Evolutionary conservation across 2,888 invertebrate species (phyloP).

Genomic region (Apamea sordens): DNA sequence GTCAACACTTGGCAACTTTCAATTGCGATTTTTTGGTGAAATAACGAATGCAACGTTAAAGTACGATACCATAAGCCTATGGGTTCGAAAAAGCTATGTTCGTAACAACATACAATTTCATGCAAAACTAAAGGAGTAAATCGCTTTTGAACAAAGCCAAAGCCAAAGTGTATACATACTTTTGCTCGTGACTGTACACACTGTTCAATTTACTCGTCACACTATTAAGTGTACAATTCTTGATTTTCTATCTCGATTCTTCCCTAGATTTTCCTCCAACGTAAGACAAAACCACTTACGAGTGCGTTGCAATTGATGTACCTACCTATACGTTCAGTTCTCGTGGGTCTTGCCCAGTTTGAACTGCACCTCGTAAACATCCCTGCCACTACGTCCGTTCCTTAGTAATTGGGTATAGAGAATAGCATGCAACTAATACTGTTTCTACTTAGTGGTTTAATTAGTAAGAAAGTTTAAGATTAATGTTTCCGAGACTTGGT

Average conservation of each 20-base stretch:
- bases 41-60: no score
- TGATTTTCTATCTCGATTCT: neutral
- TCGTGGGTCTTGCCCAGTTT: neutral
- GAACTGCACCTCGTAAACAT: slow-evolving; percentile 10
- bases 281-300: neutral
- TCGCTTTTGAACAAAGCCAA: no score
- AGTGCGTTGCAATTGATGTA: neutral
- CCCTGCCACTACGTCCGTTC: neutral
- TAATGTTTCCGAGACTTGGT: slow-evolving; percentile 17
- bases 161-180: no score
- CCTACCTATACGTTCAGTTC: neutral
- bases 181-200: no score
- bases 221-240: neutral
- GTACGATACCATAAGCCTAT: no score
- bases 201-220: neutral
- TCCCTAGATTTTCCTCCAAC: neutral
- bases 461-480: slow-evolving; percentile 51
- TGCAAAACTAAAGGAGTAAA: no score
- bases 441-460: slow-evolving; percentile 45
- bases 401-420: slow-evolving; percentile 20
- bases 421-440: slow-evolving; percentile 22
- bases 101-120: no score
- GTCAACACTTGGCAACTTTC: no score
- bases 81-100: no score
- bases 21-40: no score